phyloP scores from a whole-genome alignment of 2,113 vertebrate species.

The Acrocephalus kingi region DNA sequence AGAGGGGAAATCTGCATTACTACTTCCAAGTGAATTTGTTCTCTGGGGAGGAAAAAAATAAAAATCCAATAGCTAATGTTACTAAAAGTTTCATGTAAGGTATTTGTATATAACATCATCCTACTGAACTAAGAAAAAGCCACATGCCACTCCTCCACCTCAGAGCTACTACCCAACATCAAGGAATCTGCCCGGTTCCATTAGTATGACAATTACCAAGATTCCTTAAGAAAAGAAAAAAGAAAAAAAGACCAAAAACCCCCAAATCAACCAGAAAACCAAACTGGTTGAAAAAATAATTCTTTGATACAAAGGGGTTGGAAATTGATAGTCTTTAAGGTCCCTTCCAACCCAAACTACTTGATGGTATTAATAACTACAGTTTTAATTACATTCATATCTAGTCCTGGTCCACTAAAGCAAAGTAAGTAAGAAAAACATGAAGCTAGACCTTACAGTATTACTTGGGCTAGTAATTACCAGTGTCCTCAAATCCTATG shows the following conservation, averaged over 20 bases:
- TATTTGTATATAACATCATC: neutral
- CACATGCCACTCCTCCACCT: neutral
- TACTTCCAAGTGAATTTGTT: conserved; percentile 77
- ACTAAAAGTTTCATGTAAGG: neutral
- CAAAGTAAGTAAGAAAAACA: neutral
- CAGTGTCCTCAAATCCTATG: neutral
- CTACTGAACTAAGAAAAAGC: neutral
- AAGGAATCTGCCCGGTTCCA: neutral
- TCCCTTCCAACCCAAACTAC: neutral
- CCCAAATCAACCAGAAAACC: neutral
- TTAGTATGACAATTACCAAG: neutral
- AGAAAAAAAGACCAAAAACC: neutral
- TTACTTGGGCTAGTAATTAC: neutral
- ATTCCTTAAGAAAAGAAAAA: neutral
- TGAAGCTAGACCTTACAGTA: neutral
- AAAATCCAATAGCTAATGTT: neutral
- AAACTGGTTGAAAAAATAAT: neutral
- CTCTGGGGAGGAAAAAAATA: conserved; percentile 70
- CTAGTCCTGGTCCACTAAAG: neutral
- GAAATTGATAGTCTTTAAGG: neutral
- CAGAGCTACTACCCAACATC: neutral
- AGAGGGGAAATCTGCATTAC: conserved; percentile 82
- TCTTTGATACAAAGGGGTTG: neutral
- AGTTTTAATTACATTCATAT: neutral
- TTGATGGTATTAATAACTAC: neutral